Percentiles rank a stretch among this genome's conserved stretches.
Conservation (phyloP, 2,113 vertebrate genomes). For the Telmatochromis bifrenatus region DNA sequence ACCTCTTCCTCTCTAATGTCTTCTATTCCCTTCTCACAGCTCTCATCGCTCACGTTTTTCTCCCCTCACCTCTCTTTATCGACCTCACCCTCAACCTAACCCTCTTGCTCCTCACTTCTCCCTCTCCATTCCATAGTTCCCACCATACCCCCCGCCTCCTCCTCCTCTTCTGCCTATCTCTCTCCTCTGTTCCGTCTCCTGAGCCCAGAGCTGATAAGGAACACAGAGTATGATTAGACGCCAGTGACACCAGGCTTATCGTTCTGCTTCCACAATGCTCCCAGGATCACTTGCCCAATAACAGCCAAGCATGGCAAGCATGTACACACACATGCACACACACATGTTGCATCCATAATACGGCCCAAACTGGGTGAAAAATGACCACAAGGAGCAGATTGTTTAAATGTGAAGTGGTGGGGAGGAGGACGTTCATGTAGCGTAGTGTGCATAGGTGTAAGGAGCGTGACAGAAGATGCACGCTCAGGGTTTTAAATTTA, state of each 20-base stretch:
- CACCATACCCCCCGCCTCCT: neutral
- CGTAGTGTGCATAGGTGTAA: neutral
- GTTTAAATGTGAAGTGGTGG: neutral
- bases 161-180: neutral
- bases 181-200: slow-evolving; percentile 22
- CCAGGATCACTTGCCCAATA: slow-evolving; percentile 34
- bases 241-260: slow-evolving; percentile 54
- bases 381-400: neutral
- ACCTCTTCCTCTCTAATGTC: slow-evolving; percentile 17
- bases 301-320: neutral
- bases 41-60: neutral
- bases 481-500: neutral
- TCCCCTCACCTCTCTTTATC: neutral
- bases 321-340: neutral
- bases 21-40: neutral
- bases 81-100: neutral
- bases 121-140: neutral
- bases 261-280: slow-evolving; percentile 33
- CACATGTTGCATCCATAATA: slow-evolving; percentile 19
- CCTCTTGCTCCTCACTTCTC: neutral
- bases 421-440: neutral
- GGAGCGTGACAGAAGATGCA: neutral
- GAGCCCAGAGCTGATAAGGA: slow-evolving; percentile 46
- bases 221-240: slow-evolving; percentile 52
- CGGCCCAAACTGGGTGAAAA: neutral